Conservation (phyloP, 2,113 vertebrate genomes). For the Hirundichthys speculiger region DNA sequence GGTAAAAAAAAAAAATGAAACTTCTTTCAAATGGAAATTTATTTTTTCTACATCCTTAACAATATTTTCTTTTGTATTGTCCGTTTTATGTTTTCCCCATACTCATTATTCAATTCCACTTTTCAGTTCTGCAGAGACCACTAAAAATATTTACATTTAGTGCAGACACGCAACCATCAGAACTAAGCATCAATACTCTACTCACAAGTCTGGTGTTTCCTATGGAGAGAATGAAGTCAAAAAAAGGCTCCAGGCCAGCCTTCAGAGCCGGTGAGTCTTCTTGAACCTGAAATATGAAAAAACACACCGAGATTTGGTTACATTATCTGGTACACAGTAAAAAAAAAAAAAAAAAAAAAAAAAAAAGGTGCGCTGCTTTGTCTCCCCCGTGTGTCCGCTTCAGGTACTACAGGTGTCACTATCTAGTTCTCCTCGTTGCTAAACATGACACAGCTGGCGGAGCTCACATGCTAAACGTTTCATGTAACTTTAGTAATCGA, state of each 20-base stretch:
- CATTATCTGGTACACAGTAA: not conserved
- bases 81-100: too few relatives aligned
- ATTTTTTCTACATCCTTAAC: too few relatives aligned
- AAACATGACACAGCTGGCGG: not conserved
- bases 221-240: conserved; percentile 95
- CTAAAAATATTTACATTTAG: not conserved
- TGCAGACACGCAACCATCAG: too few relatives aligned
- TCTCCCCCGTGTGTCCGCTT: conserved; percentile 34
- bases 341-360: not conserved
- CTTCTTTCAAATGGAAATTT: too few relatives aligned
- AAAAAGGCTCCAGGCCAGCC: conserved; percentile 93
- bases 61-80: too few relatives aligned
- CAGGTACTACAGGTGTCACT: conserved; percentile 1
- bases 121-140: too few relatives aligned
- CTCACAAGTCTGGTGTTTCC: conserved; percentile 88
- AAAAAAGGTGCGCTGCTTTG: not conserved
- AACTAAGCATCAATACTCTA: conserved; percentile 42
- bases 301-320: not conserved
- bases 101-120: too few relatives aligned
- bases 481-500: not conserved
- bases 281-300: conserved; percentile 81
- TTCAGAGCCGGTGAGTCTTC: conserved; percentile 90
- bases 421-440: not conserved
- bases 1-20: too few relatives aligned
- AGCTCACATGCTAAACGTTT: not conserved